These are phyloP conservation scores for Hemicrepidius hirtus DNA, from an alignment of 2,888 invertebrate species.

Conservation along the genomic window DNA sequence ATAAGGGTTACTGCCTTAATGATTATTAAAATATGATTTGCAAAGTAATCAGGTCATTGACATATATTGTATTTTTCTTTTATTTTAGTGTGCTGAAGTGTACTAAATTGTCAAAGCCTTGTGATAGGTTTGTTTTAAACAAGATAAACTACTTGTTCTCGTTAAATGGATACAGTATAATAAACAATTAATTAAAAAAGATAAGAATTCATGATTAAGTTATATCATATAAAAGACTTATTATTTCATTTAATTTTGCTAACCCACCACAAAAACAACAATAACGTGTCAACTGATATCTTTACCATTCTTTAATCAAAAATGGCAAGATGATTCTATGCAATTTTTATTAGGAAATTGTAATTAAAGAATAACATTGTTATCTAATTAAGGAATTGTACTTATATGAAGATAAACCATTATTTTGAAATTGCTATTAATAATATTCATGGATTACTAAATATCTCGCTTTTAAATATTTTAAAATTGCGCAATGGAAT, in stretches of 20 bases:
- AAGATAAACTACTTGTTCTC: slow-evolving; percentile 5
- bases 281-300: no score
- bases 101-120: slow-evolving; percentile 19
- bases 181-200: slow-evolving; percentile 29
- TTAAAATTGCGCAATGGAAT: not conserved
- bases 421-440: no score
- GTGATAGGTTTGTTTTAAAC: slow-evolving; percentile 8
- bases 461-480: not conserved
- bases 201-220: not conserved
- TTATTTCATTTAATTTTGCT: not conserved
- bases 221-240: not conserved
- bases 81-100: slow-evolving; percentile 10
- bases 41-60: slow-evolving; percentile 29
- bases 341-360: no score
- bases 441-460: not conserved
- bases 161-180: not conserved
- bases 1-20: slow-evolving; percentile 2
- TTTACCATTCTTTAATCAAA: no score
- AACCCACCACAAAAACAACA: not conserved
- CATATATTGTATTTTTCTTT: slow-evolving; percentile 18
- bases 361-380: no score
- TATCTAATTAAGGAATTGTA: no score
- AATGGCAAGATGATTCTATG: not conserved
- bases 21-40: slow-evolving; percentile 11
- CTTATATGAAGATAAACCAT: no score